Percentiles rank a stretch among this genome's conserved stretches.
Conservation (phyloP, 2,113 vertebrate species). For the Pseudonaja textilis region DNA sequence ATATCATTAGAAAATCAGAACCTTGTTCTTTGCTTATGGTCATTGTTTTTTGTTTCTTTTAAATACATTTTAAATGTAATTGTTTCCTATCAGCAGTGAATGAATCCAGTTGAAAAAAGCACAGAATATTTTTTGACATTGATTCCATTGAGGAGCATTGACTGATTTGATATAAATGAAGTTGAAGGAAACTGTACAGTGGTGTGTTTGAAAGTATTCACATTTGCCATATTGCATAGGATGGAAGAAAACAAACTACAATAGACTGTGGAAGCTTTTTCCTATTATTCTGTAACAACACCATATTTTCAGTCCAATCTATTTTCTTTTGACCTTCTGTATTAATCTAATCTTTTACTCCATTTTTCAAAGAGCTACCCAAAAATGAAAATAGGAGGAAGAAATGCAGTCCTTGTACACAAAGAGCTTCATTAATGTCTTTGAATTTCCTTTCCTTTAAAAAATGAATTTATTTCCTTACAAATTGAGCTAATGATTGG, state of each 20-base stretch:
- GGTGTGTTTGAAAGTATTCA: not conserved
- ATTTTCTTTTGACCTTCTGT: conserved; percentile 8
- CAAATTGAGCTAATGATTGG: not conserved
- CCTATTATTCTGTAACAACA: not conserved
- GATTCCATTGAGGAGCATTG: not conserved
- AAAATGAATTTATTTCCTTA: conserved; percentile 15
- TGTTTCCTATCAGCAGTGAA: not conserved
- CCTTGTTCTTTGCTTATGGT: not conserved
- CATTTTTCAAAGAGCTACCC: not conserved
- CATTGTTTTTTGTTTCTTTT: not conserved
- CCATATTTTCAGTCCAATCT: not conserved
- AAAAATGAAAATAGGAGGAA: not conserved
- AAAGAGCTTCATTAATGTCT: not conserved
- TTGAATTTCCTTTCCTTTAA: conserved; percentile 8
- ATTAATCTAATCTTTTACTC: not conserved
- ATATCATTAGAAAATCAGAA: not conserved
- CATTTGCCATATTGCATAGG: not conserved
- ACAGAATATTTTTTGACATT: not conserved
- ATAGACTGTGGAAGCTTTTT: not conserved
- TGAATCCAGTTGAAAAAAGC: not conserved
- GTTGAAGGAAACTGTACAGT: not conserved
- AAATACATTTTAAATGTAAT: not conserved
- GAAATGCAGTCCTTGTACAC: not conserved
- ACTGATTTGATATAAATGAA: not conserved
- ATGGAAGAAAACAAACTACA: not conserved